Conservation (phyloP, 2,888 invertebrate species). For the Athalia circularis region DNA sequence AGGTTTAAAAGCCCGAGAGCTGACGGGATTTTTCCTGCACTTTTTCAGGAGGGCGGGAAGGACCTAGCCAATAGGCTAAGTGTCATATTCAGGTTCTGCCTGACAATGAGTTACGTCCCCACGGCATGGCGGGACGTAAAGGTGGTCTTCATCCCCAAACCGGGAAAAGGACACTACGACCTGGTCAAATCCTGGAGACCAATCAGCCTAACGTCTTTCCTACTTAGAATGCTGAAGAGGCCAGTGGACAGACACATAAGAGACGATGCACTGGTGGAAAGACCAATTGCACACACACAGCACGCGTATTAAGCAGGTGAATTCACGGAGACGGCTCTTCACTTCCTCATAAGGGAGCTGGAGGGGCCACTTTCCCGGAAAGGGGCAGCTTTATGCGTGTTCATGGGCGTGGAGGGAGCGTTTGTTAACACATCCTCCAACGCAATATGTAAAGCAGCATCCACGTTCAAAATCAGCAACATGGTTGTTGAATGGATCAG, state of each 20-base stretch:
- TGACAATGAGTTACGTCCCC: constrained; percentile 44
- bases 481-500: too few species aligned
- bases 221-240: constrained; percentile 55
- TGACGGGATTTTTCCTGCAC: constrained; percentile 44
- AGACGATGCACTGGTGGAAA: constrained; percentile 17
- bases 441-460: constrained; percentile 6
- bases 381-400: constrained; percentile 44
- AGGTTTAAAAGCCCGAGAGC: constrained; percentile 39
- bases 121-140: constrained; percentile 25
- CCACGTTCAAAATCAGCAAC: too few species aligned
- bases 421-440: constrained; percentile 48
- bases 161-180: constrained; percentile 48
- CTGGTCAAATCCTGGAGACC: constrained; percentile 50
- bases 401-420: constrained; percentile 51
- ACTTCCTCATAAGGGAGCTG: constrained; percentile 47
- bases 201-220: constrained; percentile 54
- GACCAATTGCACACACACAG: constrained; percentile 46
- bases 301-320: constrained; percentile 53
- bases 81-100: constrained; percentile 44
- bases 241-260: constrained; percentile 53
- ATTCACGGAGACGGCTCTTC: constrained; percentile 50
- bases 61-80: background rate
- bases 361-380: constrained; percentile 26
- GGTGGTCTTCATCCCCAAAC: constrained; percentile 52
- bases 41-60: constrained; percentile 47